Evolutionary conservation across 2,797 vertebrate genomes (phyloP).

Genomic region (Epinephelus awoara): DNA sequence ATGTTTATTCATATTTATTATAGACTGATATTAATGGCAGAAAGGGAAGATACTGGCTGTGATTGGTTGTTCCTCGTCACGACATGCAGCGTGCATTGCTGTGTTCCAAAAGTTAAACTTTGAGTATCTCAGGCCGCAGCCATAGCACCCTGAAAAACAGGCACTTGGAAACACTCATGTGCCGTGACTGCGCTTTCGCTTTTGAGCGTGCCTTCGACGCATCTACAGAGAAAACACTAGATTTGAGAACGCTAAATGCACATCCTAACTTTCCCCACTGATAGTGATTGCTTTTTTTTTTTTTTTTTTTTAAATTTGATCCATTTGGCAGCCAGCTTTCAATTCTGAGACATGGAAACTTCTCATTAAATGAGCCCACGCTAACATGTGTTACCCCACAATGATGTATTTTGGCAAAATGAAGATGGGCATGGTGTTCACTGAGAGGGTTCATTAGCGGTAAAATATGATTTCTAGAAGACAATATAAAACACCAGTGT

Average conservation of each 20-base stretch:
- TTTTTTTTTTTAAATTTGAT: background rate
- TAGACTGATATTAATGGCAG: no score
- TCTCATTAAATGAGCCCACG: background rate
- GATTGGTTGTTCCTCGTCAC: no score
- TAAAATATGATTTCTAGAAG: conserved; percentile 1
- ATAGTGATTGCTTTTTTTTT: background rate
- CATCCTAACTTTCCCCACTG: background rate
- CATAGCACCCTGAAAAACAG: no score
- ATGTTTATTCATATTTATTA: no score
- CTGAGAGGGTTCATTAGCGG: background rate
- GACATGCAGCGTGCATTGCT: no score
- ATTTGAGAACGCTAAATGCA: background rate
- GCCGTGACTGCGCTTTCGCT: no score
- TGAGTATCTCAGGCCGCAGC: no score
- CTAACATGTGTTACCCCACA: background rate
- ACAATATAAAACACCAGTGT: conserved; percentile 14
- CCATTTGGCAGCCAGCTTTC: background rate
- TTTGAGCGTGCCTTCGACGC: no score
- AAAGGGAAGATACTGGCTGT: no score
- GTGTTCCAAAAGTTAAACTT: no score
- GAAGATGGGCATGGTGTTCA: conserved; percentile 8
- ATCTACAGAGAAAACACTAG: no score
- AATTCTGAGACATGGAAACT: background rate
- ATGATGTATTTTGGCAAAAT: conserved; percentile 15
- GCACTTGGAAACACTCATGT: no score